A percentile compares a stretch with the other conserved stretches of the same genome.
phyloP scores from a whole-genome alignment of 1,140 invertebrate species.

The Hylaeus volcanicus region DNA sequence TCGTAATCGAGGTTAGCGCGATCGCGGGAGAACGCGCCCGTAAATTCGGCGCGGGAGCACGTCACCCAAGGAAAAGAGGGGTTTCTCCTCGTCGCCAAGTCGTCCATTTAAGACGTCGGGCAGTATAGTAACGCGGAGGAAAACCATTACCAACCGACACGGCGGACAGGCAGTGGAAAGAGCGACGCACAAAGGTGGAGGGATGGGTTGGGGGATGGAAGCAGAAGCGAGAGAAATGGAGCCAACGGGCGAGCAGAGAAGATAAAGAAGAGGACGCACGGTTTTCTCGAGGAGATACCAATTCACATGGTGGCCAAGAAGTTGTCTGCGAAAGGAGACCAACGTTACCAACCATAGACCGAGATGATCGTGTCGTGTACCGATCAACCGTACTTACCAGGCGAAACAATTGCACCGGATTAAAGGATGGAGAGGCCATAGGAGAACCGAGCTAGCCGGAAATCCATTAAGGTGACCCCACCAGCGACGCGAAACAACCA shows the following conservation, averaged over 20 bases:
- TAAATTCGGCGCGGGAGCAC: conserved; percentile 65
- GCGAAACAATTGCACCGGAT: conserved; percentile 8
- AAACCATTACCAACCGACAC: conserved; percentile 55
- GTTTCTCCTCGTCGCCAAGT: conserved; percentile 66
- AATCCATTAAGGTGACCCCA: conserved; percentile 15
- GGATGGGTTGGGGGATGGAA: conserved; percentile 10
- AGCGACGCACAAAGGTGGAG: not conserved
- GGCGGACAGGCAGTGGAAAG: conserved; percentile 34
- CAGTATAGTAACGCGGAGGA: conserved; percentile 36
- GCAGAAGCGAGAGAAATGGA: not conserved
- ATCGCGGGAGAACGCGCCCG: conserved; percentile 57
- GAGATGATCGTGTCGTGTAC: not conserved
- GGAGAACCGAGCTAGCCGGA: conserved; percentile 6
- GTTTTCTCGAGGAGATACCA: not conserved
- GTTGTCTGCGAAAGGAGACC: not conserved
- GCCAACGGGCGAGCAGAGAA: not conserved
- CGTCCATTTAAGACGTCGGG: conserved; percentile 68
- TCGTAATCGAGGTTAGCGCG: conserved; percentile 70
- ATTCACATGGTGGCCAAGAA: not conserved
- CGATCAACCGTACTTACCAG: conserved; percentile 8
- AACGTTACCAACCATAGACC: conserved; percentile 13
- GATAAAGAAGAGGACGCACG: not conserved
- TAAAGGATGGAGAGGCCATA: not conserved
- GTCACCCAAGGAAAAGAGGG: conserved; percentile 46
- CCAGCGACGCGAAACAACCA: conserved; percentile 1